These are phyloP conservation scores for Chrysodeixis includens DNA, from an alignment of 2,888 invertebrate species.

Conservation along the genomic window DNA sequence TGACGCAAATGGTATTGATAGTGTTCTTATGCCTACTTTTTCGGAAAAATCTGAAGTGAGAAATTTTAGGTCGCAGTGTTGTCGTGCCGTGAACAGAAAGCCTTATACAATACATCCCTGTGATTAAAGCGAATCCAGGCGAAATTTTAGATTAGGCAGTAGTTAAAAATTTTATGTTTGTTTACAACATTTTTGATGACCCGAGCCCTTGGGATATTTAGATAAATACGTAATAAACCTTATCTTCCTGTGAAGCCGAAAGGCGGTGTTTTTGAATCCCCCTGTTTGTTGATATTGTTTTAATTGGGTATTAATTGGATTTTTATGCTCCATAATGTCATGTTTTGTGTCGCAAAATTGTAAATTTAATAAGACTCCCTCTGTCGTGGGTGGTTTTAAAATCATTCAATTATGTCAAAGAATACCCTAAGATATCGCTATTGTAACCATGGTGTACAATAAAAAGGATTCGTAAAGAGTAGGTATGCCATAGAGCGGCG, in stretches of 20 bases:
- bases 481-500: too few species aligned
- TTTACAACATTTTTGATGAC: conserved; percentile 67
- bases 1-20: neutral
- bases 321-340: conserved; percentile 72
- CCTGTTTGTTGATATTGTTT: conserved; percentile 70
- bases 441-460: too few species aligned
- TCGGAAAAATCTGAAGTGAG: too few species aligned
- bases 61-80: too few species aligned
- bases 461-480: too few species aligned
- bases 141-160: conserved; percentile 84
- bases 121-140: conserved; percentile 79
- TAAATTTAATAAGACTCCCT: too few species aligned
- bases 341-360: conserved; percentile 51
- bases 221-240: conserved; percentile 70
- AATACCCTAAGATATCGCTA: too few species aligned
- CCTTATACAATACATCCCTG: conserved; percentile 61
- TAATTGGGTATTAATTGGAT: conserved; percentile 78
- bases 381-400: too few species aligned
- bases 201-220: conserved; percentile 49
- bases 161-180: conserved; percentile 78
- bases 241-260: conserved; percentile 60
- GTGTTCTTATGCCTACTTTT: neutral
- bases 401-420: too few species aligned
- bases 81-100: conserved; percentile 56
- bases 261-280: conserved; percentile 51